Conservation (phyloP, 2,113 vertebrate species). For the Brachyhypopomus gauderio region DNA sequence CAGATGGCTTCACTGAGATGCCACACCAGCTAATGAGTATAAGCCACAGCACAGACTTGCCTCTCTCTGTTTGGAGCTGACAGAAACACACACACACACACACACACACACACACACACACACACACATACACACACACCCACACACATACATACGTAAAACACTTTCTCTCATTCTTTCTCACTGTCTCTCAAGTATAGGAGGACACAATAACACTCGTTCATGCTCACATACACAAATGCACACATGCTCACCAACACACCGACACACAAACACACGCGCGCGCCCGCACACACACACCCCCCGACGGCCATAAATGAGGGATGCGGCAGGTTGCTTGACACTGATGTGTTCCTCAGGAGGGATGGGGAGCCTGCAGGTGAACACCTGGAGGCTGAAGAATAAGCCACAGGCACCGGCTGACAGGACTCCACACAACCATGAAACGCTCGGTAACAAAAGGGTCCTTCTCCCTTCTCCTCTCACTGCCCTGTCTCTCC, state of each 20-base stretch:
- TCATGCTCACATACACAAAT: not conserved
- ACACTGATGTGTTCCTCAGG: conserved; percentile 77
- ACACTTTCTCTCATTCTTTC: not conserved
- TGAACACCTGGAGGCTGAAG: conserved; percentile 78
- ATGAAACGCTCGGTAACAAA: conserved; percentile 68
- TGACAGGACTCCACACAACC: conserved; percentile 60
- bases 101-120: conserved; percentile 18
- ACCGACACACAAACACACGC: not conserved
- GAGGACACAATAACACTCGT: conserved; percentile 9
- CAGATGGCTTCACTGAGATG: conserved; percentile 71
- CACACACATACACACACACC: not conserved
- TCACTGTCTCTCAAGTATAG: not conserved
- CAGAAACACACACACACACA: conserved; percentile 13
- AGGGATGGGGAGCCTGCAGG: conserved; percentile 73
- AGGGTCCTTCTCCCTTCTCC: conserved; percentile 58
- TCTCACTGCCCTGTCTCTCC: conserved; percentile 55
- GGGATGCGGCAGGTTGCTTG: conserved; percentile 68
- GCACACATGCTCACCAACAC: not conserved
- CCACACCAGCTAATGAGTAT: conserved; percentile 58
- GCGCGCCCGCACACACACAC: conserved; percentile 57
- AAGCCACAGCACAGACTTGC: conserved; percentile 24
- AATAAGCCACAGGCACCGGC: conserved; percentile 67
- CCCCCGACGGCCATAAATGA: conserved; percentile 66
- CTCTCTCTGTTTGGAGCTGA: conserved; percentile 41
- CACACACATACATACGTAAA: not conserved